Percentiles rank a stretch among this genome's conserved stretches.
These are phyloP conservation scores for Urechis unicinctus DNA, from an alignment of 2,888 invertebrate genomes.

Conservation along the genomic window DNA sequence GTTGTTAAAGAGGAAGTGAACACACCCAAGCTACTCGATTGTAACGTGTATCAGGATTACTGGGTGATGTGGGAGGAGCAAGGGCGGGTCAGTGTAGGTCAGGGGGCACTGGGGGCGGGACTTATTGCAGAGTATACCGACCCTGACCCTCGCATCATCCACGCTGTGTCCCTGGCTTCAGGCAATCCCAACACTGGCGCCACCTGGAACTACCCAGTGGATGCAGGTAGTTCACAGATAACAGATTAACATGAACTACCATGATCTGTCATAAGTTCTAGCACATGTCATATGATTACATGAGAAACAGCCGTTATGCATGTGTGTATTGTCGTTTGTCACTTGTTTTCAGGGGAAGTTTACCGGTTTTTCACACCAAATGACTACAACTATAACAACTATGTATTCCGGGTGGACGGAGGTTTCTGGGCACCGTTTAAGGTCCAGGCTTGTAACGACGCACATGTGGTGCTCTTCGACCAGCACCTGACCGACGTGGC, in stretches of 20 bases:
- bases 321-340: too few species aligned
- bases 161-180: conserved; percentile 4
- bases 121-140: conserved; percentile 1
- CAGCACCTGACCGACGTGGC: neutral
- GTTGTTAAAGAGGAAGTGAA: neutral
- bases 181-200: conserved; percentile 3
- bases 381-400: neutral
- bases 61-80: conserved; percentile 9
- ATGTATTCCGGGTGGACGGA: neutral
- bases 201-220: too few species aligned
- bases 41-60: neutral
- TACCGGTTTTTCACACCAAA: neutral
- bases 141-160: neutral
- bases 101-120: neutral
- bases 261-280: too few species aligned
- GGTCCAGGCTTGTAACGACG: conserved; percentile 11
- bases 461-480: conserved; percentile 7
- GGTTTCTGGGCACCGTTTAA: conserved; percentile 1
- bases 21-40: conserved; percentile 5
- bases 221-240: too few species aligned
- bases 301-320: too few species aligned
- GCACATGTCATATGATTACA: too few species aligned
- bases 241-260: too few species aligned
- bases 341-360: too few species aligned
- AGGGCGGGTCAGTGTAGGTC: neutral